phyloP scores from a whole-genome alignment of 23 tunicate species.

The Trididemnum clinides region DNA sequence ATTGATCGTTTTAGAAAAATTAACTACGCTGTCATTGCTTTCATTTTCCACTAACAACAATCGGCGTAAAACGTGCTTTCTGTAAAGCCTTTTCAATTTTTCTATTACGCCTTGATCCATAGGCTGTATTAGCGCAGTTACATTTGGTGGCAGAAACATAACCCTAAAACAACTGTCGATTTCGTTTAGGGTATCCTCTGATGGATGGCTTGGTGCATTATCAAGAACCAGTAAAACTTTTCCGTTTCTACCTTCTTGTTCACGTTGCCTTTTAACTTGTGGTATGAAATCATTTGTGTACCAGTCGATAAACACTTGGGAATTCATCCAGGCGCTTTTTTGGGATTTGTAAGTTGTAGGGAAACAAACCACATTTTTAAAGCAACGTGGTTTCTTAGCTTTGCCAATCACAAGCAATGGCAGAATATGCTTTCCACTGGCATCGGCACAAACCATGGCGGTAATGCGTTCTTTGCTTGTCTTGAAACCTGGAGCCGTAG shows the following conservation, averaged over 20 bases:
- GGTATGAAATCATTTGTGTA: conserved; percentile 25
- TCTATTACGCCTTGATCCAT: conserved; percentile 37
- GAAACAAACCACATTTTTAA: conserved; percentile 32
- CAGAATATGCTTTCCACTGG: conserved; percentile 33
- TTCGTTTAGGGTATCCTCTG: conserved; percentile 27
- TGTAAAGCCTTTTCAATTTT: conserved; percentile 28
- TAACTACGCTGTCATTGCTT: conserved; percentile 21
- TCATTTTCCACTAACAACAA: conserved; percentile 34
- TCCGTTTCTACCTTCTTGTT: conserved; percentile 35
- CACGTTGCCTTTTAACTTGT: conserved; percentile 28
- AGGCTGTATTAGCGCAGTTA: conserved; percentile 36
- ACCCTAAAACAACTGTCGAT: conserved; percentile 35
- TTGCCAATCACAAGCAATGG: conserved; percentile 36
- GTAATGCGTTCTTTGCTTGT: conserved; percentile 35
- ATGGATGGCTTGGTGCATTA: conserved; percentile 36
- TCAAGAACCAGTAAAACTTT: conserved; percentile 29
- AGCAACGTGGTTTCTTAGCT: conserved; percentile 27
- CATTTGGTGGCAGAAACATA: conserved; percentile 39
- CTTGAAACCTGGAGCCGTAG: conserved; percentile 35
- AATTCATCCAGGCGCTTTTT: conserved; percentile 37
- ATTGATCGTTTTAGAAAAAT: conserved; percentile 26
- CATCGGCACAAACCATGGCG: conserved; percentile 36
- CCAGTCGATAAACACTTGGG: conserved; percentile 39
- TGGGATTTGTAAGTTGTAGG: conserved; percentile 22
- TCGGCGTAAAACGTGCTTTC: conserved; percentile 19